These are phyloP conservation scores for Poeciliopsis infans DNA, from an alignment of 2,797 vertebrate genomes.

Conservation along the genomic window DNA sequence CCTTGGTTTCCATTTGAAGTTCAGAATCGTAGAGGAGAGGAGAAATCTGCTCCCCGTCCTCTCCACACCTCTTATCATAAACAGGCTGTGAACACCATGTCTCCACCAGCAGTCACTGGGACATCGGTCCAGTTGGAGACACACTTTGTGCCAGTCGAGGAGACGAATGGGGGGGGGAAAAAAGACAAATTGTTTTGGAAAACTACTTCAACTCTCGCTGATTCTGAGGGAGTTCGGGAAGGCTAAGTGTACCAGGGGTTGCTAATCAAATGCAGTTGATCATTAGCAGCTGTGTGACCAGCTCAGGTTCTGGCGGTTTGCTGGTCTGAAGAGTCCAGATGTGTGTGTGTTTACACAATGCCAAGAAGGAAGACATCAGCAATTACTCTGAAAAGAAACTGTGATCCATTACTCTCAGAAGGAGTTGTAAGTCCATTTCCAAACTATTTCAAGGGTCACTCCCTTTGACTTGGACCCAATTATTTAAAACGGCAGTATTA, in stretches of 20 bases:
- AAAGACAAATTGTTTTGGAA: background rate
- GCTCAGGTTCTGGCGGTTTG: background rate
- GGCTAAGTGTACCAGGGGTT: background rate
- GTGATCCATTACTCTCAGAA: background rate
- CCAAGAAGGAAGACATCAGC: background rate
- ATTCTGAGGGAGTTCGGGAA: too few relatives aligned
- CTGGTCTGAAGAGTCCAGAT: conserved; percentile 4
- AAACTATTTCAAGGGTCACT: background rate
- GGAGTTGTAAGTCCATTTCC: background rate
- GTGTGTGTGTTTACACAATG: conserved; percentile 1
- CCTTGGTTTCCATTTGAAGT: conserved; percentile 55
- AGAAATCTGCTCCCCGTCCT: conserved; percentile 63
- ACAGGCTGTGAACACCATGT: conserved; percentile 41
- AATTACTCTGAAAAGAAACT: background rate
- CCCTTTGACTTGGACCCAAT: background rate
- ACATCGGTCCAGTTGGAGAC: conserved; percentile 18
- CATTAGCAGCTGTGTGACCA: conserved; percentile 2
- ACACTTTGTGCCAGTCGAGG: conserved; percentile 2
- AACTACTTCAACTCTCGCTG: background rate
- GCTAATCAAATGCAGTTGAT: background rate
- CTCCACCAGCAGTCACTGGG: conserved; percentile 23
- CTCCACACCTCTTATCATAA: conserved; percentile 66
- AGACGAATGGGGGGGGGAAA: conserved; percentile 1
- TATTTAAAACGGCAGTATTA: background rate
- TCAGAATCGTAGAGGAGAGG: conserved; percentile 43